Evolutionary conservation across 2,797 vertebrate species (phyloP).

Genomic region (Ctenosaura bakeri): DNA sequence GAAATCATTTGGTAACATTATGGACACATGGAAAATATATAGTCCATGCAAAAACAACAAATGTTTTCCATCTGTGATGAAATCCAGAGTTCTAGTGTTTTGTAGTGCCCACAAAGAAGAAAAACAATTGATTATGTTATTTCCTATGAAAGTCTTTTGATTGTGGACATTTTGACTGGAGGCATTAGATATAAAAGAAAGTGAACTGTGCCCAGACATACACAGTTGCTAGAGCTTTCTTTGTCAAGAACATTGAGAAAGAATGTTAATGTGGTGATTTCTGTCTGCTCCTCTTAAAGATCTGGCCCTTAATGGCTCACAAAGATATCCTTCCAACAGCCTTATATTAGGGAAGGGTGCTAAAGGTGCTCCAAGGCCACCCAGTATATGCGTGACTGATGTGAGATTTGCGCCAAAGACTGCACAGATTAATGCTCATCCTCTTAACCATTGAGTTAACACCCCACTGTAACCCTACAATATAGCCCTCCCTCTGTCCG

Average conservation of each 20-base stretch:
- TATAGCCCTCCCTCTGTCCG: rapidly evolving
- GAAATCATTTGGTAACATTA: slow-evolving; percentile 29
- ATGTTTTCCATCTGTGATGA: slow-evolving; percentile 20
- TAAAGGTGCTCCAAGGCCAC: too few relatives aligned
- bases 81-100: slow-evolving; percentile 14
- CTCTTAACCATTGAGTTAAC: background rate
- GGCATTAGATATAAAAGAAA: background rate
- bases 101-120: background rate
- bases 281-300: background rate
- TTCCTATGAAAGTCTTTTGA: background rate
- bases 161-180: background rate
- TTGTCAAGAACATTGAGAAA: background rate
- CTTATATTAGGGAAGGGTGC: background rate
- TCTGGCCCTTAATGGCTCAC: background rate
- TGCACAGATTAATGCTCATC: background rate
- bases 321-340: background rate
- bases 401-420: too few relatives aligned
- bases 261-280: background rate
- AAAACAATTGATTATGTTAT: background rate
- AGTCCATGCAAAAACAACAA: slow-evolving; percentile 14
- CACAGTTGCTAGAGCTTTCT: background rate
- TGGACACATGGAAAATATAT: slow-evolving; percentile 39
- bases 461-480: background rate
- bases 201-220: background rate
- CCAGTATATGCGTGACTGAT: too few relatives aligned